Conservation (phyloP, 2,113 vertebrate genomes). For the Aldabrachelys gigantea region DNA sequence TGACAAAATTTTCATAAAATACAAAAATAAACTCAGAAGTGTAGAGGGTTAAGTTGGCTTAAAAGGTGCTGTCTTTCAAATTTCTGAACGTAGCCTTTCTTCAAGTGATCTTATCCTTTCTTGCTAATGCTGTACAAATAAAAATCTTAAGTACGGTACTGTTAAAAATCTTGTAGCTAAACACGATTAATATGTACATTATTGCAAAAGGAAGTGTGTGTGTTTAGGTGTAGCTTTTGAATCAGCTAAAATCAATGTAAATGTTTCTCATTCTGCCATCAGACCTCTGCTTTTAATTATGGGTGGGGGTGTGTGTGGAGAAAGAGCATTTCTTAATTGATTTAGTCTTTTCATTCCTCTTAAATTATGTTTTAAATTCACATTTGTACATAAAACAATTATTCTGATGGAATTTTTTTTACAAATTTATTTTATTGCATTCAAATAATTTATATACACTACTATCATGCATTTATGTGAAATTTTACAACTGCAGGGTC, state of each 20-base stretch:
- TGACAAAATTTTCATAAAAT: background rate
- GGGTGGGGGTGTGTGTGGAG: background rate
- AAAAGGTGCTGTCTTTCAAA: background rate
- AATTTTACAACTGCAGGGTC: background rate
- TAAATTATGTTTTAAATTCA: background rate
- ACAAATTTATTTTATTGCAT: background rate
- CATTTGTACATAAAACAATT: background rate
- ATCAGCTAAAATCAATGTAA: background rate
- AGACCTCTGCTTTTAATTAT: background rate
- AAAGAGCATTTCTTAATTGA: background rate
- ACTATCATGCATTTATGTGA: background rate
- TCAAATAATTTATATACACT: background rate
- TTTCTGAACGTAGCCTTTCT: background rate
- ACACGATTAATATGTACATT: no score
- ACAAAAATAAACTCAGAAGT: background rate
- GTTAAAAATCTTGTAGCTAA: no score
- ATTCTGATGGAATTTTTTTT: background rate
- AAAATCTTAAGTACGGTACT: background rate
- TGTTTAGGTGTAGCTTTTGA: background rate
- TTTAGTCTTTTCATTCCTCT: background rate
- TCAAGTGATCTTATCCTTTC: conserved; percentile 8
- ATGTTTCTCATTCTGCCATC: background rate
- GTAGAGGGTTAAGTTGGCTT: background rate
- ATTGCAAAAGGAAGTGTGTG: background rate
- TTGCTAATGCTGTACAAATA: background rate